These are phyloP conservation scores for Margaritifera margaritifera DNA, from an alignment of 2,888 invertebrate genomes.

Conservation along the genomic window DNA sequence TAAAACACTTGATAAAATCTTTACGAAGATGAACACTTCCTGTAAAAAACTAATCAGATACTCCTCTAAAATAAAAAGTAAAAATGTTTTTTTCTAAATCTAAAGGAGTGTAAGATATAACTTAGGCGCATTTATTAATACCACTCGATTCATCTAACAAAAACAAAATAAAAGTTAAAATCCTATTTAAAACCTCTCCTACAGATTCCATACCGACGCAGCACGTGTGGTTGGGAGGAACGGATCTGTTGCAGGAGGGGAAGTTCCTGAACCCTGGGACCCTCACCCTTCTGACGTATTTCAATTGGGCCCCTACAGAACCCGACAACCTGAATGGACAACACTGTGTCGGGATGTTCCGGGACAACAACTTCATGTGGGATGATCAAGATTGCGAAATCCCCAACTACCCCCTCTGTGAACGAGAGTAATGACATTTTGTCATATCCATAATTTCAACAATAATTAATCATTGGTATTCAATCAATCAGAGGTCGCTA, in stretches of 20 bases:
- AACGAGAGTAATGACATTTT: constrained; percentile 23
- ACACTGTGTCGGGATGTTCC: constrained; percentile 32
- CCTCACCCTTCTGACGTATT: constrained; percentile 19
- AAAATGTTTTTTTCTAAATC: too few species aligned
- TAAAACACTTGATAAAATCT: too few species aligned
- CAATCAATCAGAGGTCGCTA: too few species aligned
- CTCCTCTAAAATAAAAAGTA: too few species aligned
- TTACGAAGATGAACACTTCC: too few species aligned
- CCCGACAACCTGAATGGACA: constrained; percentile 34
- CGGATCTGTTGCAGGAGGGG: constrained; percentile 35
- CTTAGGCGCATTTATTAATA: too few species aligned
- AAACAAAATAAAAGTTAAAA: too few species aligned
- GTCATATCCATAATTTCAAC: too few species aligned
- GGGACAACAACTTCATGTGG: constrained; percentile 19
- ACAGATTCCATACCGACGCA: constrained; percentile 20
- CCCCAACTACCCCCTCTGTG: constrained; percentile 25
- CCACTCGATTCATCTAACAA: too few species aligned
- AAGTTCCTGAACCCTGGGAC: constrained; percentile 26
- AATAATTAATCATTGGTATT: too few species aligned
- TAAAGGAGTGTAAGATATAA: too few species aligned
- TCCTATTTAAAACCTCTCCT: background rate
- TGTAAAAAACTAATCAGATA: too few species aligned
- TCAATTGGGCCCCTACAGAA: constrained; percentile 32
- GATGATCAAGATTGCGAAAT: constrained; percentile 30
- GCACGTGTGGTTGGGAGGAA: constrained; percentile 36